Percentiles rank a stretch among this genome's conserved stretches.
phyloP scores from a whole-genome alignment of 23 tunicate species.

The Botrylloides violaceus region DNA sequence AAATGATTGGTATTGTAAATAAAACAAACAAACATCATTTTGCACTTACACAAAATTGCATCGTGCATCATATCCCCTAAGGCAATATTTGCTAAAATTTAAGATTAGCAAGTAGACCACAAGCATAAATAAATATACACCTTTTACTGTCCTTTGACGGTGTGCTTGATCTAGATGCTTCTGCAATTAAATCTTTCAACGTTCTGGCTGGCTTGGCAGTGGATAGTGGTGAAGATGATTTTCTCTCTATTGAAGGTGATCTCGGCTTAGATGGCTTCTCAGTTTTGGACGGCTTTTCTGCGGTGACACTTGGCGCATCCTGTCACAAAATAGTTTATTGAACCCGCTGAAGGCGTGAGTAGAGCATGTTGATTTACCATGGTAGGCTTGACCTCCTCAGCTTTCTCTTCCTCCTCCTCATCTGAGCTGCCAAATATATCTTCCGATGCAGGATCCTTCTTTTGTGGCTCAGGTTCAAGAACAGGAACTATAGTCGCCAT shows the following conservation, averaged over 20 bases:
- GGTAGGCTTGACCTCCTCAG: background rate
- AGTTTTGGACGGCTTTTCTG: background rate
- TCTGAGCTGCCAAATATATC: conserved; percentile 50
- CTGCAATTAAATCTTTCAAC: conserved; percentile 24
- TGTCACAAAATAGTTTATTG: too few relatives aligned
- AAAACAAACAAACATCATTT: too few relatives aligned
- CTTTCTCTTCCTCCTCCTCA: background rate
- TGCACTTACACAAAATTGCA: too few relatives aligned
- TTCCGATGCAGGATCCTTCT: conserved; percentile 23
- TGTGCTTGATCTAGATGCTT: conserved; percentile 13
- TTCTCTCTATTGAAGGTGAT: conserved; percentile 9
- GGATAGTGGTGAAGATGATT: conserved; percentile 8
- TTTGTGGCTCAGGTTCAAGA: background rate
- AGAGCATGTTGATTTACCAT: too few relatives aligned
- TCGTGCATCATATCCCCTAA: too few relatives aligned
- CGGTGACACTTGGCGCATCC: too few relatives aligned
- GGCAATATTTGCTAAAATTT: too few relatives aligned
- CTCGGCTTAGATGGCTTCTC: background rate
- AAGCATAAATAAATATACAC: background rate
- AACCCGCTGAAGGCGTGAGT: too few relatives aligned
- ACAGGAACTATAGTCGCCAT: too few relatives aligned
- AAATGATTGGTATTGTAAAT: too few relatives aligned
- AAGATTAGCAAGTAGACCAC: background rate
- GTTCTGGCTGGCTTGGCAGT: conserved; percentile 6
- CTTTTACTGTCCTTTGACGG: background rate